Evolutionary conservation across 1,140 invertebrate genomes (phyloP), one percentile per base, ranked within the genome.

Genomic region (Brachionus asplanchnoidis): DNA sequence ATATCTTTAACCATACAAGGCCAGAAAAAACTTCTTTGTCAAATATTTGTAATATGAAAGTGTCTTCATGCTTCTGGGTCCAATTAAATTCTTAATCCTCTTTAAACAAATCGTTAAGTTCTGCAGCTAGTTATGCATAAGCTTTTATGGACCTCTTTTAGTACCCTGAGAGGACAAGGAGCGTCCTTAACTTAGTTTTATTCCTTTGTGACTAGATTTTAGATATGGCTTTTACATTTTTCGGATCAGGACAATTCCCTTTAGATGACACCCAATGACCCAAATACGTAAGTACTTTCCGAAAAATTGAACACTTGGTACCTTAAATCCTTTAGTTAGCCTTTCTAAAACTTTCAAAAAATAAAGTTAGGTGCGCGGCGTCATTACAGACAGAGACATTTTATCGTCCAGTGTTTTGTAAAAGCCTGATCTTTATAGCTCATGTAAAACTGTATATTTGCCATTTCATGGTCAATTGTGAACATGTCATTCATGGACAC

Each of bases 161-260:
- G 85, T 89, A 91, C 60, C 88, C 87, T 50, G 88, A 83, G 17
- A 92, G 85, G 0, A 91, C 91, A 2, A 92, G 36, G 85, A 92
- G 91, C 3, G 20, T 65, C 17, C 60, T 23, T 65, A 65, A 28
- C 26, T 65, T 6, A 28, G 3, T 65, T 28, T 65, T 65, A 28
- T 65, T 28, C 20, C 20, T 12, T 26, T 12, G 60, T n/a, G 20
- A 26, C 17, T 26, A 20, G 60, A 65, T 65, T 65, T 65, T 65
- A 26, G 26, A 65, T 23, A 65, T 65, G 17, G 60, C 60, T 65
- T 65, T 65, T 26, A 65, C 60, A 6, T 65, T 91, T 12, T 86
- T 86, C 7, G 88, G 87, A 86, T 88, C 87, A 56, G 89, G 88
- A 42, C 86, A 83, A n/a, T 91, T 85, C 14, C 86, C 86, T 17